Percentiles rank a stretch among this genome's conserved stretches.
Evolutionary conservation across 2,797 vertebrate genomes (phyloP).

Genomic region (Taenioides sp.): DNA sequence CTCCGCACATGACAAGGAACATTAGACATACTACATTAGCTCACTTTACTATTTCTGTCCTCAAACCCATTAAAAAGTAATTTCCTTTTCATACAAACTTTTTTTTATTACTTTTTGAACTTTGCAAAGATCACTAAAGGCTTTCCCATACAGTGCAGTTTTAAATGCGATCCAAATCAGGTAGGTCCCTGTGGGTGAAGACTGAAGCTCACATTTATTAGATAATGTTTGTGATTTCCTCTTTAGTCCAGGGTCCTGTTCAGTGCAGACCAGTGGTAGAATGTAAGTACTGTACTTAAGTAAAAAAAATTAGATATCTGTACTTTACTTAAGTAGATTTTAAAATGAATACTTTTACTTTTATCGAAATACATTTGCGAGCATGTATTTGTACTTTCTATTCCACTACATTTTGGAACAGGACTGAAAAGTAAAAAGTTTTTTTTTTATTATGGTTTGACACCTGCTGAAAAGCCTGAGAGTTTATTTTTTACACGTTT

Average conservation of each 20-base stretch:
- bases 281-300: no score
- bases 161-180: constrained; percentile 31
- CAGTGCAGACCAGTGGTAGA: constrained; percentile 13
- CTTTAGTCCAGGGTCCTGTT: constrained; percentile 32
- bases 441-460: no score
- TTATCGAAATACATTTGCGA: no score
- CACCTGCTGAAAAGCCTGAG: no score
- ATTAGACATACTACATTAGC: constrained; percentile 7
- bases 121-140: background rate
- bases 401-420: no score
- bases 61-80: constrained; percentile 16
- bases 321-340: no score
- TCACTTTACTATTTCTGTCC: background rate
- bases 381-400: no score
- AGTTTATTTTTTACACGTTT: no score
- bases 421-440: no score
- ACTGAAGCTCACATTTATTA: constrained; percentile 27
- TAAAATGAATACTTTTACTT: no score
- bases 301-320: no score
- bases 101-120: constrained; percentile 16
- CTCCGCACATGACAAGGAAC: background rate
- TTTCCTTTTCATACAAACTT: background rate
- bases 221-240: constrained; percentile 41
- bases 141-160: constrained; percentile 14
- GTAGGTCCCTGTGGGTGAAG: constrained; percentile 39